Conservation (phyloP, 1,140 invertebrate species). For the Chironomus striatipennis region DNA sequence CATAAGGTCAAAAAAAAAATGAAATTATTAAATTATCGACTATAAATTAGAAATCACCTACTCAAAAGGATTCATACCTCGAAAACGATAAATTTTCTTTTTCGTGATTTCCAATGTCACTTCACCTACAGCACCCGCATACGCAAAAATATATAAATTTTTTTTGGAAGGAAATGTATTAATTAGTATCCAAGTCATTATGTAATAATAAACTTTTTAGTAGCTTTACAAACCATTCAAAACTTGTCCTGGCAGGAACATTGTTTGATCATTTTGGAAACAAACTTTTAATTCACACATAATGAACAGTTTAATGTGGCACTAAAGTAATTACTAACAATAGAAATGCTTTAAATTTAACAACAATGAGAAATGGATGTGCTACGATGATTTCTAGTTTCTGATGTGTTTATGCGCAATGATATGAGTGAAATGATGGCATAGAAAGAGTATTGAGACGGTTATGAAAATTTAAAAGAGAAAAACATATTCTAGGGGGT, state of each 20-base stretch:
- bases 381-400: not conserved
- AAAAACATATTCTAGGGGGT: too few species aligned
- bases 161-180: not conserved
- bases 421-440: not conserved
- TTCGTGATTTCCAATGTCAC: not conserved
- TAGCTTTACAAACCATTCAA: not conserved
- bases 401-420: not conserved
- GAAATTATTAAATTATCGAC: too few species aligned
- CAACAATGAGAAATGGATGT: not conserved
- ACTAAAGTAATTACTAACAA: not conserved
- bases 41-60: too few species aligned
- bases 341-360: not conserved
- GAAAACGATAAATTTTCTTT: not conserved
- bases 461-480: too few species aligned
- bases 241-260: not conserved
- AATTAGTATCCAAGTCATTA: not conserved
- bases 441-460: too few species aligned
- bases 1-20: too few species aligned
- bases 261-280: not conserved
- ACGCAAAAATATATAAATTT: not conserved
- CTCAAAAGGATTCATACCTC: not conserved
- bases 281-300: not conserved
- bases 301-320: not conserved
- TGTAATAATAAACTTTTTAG: too few species aligned
- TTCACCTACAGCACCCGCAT: not conserved